phyloP scores from a whole-genome alignment of 2,888 invertebrate species.

The Leptarthrus brevirostris region DNA sequence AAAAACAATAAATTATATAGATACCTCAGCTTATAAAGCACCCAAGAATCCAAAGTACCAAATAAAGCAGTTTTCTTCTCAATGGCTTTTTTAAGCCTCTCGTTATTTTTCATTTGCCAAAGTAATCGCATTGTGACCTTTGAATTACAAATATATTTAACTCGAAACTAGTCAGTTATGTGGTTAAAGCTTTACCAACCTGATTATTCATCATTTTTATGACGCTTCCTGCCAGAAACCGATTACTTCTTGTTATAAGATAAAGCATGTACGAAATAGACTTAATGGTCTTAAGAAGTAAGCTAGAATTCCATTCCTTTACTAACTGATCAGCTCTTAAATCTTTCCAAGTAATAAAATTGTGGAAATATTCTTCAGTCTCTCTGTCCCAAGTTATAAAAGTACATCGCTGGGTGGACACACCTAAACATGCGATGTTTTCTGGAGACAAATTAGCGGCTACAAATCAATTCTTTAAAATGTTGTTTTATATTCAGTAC shows the following conservation, averaged over 20 bases:
- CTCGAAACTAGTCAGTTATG: too few species aligned
- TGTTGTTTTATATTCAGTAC: background rate
- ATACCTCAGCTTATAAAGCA: slow-evolving; percentile 81
- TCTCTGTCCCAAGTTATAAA: slow-evolving; percentile 86
- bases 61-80: slow-evolving; percentile 77
- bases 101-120: slow-evolving; percentile 82
- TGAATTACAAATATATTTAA: slow-evolving; percentile 9
- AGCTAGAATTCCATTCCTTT: slow-evolving; percentile 81
- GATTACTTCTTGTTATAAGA: slow-evolving; percentile 79
- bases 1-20: too few species aligned
- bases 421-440: slow-evolving; percentile 82
- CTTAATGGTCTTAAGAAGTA: slow-evolving; percentile 73
- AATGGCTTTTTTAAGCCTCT: slow-evolving; percentile 75
- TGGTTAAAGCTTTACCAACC: too few species aligned
- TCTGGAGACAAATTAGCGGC: slow-evolving; percentile 76
- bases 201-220: slow-evolving; percentile 87
- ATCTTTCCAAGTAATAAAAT: slow-evolving; percentile 93
- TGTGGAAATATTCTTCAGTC: slow-evolving; percentile 82
- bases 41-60: slow-evolving; percentile 94
- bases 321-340: slow-evolving; percentile 79
- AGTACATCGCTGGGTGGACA: slow-evolving; percentile 84
- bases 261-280: slow-evolving; percentile 72
- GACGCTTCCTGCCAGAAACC: slow-evolving; percentile 87
- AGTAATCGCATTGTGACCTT: slow-evolving; percentile 81
- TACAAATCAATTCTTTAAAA: slow-evolving; percentile 60